Conservation (phyloP, 1,140 invertebrate species). For the Drosophila quadrilineata region DNA sequence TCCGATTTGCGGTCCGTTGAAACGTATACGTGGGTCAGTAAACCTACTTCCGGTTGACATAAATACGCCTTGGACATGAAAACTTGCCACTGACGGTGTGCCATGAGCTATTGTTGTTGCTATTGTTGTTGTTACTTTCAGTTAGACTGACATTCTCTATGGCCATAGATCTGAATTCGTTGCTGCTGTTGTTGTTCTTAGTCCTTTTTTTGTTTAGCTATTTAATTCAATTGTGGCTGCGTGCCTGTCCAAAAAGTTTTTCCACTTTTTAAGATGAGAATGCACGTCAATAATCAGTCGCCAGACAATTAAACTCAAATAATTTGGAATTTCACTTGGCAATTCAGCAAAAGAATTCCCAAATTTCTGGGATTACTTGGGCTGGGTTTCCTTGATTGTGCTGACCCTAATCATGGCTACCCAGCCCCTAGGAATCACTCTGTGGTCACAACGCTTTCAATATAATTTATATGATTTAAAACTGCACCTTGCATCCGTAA, state of each 20-base stretch:
- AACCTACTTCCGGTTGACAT: constrained; percentile 82
- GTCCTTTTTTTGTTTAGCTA: constrained; percentile 10
- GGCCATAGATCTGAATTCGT: constrained; percentile 30
- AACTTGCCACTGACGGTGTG: constrained; percentile 72
- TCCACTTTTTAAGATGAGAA: not conserved
- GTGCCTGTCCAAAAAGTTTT: not conserved
- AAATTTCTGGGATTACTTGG: not conserved
- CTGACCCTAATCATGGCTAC: constrained; percentile 38
- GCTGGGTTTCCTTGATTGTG: constrained; percentile 13
- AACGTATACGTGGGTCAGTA: constrained; percentile 81
- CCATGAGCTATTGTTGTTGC: constrained; percentile 46
- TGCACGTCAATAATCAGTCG: constrained; percentile 2
- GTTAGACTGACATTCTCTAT: constrained; percentile 43
- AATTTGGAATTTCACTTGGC: not conserved
- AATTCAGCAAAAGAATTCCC: not conserved
- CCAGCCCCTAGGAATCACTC: constrained; percentile 10
- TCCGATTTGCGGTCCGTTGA: constrained; percentile 23
- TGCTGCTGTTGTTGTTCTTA: too few species aligned
- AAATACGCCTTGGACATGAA: constrained; percentile 82
- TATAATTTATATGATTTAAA: constrained; percentile 40
- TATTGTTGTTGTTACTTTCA: constrained; percentile 16
- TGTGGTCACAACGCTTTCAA: constrained; percentile 31
- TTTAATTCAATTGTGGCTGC: constrained; percentile 18
- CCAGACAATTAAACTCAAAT: not conserved
- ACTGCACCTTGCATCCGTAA: constrained; percentile 29